Conservation (phyloP, 2,113 vertebrate species). For the Collichthys lucidus region DNA sequence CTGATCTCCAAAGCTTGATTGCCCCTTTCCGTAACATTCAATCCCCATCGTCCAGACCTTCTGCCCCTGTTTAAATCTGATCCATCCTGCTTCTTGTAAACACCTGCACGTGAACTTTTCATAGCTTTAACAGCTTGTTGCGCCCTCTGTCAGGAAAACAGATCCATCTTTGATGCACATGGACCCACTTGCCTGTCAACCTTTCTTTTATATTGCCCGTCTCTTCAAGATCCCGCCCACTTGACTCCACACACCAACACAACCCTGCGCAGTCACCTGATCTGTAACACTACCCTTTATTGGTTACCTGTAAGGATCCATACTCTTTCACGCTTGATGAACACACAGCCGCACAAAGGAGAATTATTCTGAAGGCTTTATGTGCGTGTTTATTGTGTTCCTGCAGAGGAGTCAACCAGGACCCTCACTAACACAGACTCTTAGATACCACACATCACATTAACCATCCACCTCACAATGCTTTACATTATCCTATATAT, state of each 20-base stretch:
- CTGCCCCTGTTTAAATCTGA: conserved; percentile 55
- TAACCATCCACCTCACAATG: too few species aligned
- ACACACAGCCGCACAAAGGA: not conserved
- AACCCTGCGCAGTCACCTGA: conserved; percentile 66
- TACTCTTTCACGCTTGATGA: not conserved
- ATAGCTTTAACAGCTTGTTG: conserved; percentile 45
- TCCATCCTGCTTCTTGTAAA: conserved; percentile 54
- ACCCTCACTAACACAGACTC: too few species aligned
- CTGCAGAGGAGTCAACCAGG: too few species aligned
- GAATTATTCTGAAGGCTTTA: not conserved
- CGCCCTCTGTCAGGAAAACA: not conserved
- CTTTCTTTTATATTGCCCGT: conserved; percentile 60
- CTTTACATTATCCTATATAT: too few species aligned
- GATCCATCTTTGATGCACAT: conserved; percentile 21
- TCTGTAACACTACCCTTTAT: conserved; percentile 78
- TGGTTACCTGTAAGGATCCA: conserved; percentile 33
- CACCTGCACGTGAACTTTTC: conserved; percentile 51
- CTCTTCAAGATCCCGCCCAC: conserved; percentile 45
- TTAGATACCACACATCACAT: too few species aligned
- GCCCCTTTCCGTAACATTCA: conserved; percentile 31
- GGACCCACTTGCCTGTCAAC: conserved; percentile 14
- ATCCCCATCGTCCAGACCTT: conserved; percentile 42
- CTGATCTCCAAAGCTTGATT: conserved; percentile 36
- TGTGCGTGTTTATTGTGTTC: not conserved
- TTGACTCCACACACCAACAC: conserved; percentile 29